Evolutionary conservation across 2,888 invertebrate species (phyloP).

Genomic region (Horisme vitalbata): DNA sequence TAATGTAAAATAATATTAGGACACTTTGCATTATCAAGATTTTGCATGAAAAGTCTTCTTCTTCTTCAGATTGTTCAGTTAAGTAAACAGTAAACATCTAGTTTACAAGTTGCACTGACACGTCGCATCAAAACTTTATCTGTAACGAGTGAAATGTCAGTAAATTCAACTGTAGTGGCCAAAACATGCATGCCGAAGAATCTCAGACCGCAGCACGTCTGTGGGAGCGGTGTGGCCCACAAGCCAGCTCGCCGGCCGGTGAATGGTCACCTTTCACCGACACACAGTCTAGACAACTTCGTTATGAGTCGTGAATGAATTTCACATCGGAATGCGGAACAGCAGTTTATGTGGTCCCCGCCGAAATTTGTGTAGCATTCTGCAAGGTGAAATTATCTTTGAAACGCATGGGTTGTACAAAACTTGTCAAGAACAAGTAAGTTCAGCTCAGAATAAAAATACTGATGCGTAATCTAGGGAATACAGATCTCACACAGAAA

Average conservation of each 20-base stretch:
- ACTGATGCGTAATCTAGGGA: no score
- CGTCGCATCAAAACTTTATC: neutral
- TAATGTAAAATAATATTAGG: no score
- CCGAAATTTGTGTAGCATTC: constrained; percentile 57
- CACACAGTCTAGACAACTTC: constrained; percentile 77
- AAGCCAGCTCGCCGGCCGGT: constrained; percentile 59
- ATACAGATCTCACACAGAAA: no score
- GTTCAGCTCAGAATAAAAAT: neutral
- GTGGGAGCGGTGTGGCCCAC: constrained; percentile 56
- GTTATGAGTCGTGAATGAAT: constrained; percentile 77
- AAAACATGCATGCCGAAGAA: constrained; percentile 13
- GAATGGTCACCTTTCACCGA: constrained; percentile 83
- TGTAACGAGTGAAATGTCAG: neutral
- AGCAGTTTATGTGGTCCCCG: constrained; percentile 61
- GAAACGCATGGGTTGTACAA: constrained; percentile 64
- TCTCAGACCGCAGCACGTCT: constrained; percentile 51
- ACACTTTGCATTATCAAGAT: no score
- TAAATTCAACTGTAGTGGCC: neutral
- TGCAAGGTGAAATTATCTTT: constrained; percentile 60
- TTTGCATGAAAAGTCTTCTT: no score
- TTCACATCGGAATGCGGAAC: constrained; percentile 79
- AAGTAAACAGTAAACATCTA: no score
- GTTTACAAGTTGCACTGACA: neutral
- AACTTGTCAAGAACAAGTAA: constrained; percentile 46
- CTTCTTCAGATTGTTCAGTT: no score